Evolutionary conservation across 2,888 invertebrate genomes (phyloP).

Genomic region (Epinotia ramella): DNA sequence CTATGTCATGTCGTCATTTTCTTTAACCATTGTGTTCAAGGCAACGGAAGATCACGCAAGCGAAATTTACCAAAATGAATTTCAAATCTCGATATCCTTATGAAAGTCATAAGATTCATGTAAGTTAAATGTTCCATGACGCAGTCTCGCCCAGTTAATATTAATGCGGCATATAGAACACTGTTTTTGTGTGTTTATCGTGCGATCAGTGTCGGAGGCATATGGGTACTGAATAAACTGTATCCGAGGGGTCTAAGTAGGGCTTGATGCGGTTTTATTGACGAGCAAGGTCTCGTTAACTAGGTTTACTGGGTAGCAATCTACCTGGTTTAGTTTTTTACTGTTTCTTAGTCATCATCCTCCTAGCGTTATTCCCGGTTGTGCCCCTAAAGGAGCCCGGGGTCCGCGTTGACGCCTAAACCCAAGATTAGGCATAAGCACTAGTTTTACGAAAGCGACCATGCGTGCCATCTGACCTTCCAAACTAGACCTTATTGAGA

Average conservation of each 20-base stretch:
- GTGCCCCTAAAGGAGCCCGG: no score
- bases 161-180: slow-evolving; percentile 81
- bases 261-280: neutral
- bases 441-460: no score
- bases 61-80: neutral
- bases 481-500: no score
- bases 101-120: slow-evolving; percentile 69
- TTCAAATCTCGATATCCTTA: slow-evolving; percentile 60
- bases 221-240: slow-evolving; percentile 53
- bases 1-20: neutral
- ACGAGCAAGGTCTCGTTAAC: slow-evolving; percentile 5
- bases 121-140: slow-evolving; percentile 73
- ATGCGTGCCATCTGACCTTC: no score
- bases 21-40: neutral
- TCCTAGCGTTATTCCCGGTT: no score
- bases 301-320: neutral
- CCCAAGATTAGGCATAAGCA: no score
- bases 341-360: no score
- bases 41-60: slow-evolving; percentile 8
- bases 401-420: no score
- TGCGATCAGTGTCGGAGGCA: slow-evolving; percentile 41
- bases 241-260: slow-evolving; percentile 30
- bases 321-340: no score
- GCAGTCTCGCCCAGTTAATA: slow-evolving; percentile 75
- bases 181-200: slow-evolving; percentile 47